phyloP scores from a whole-genome alignment of 1,140 invertebrate species.

The Brachionus paranguensis region DNA sequence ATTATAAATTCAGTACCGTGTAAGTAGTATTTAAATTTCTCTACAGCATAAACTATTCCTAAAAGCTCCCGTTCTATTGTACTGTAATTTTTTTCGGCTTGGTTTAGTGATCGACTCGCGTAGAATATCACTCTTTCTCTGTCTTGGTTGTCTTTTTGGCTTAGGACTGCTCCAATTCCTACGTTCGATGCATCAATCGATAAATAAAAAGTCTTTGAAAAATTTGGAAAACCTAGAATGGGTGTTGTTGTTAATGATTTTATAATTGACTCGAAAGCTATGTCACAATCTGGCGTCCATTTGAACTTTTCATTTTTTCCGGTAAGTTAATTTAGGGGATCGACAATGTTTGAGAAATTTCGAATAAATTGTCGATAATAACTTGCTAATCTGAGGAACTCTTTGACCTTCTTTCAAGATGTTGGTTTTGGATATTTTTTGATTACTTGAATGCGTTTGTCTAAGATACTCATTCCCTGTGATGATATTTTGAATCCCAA shows the following conservation, averaged over 20 bases:
- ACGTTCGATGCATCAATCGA: no score
- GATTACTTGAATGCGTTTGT: conserved; percentile 41
- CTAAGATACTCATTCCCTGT: neutral
- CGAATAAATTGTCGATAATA: conserved; percentile 47
- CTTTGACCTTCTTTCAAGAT: conserved; percentile 42
- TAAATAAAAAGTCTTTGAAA: no score
- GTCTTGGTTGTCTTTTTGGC: no score
- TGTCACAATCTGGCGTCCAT: conserved; percentile 42
- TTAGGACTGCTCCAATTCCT: no score
- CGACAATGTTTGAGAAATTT: conserved; percentile 44
- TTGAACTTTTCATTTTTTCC: conserved; percentile 43
- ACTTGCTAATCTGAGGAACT: conserved; percentile 46
- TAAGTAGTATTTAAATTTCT: no score
- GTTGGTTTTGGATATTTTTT: conserved; percentile 45
- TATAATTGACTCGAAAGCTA: conserved; percentile 46
- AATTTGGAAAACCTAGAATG: no score
- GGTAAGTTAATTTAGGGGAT: conserved; percentile 46
- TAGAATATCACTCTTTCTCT: no score
- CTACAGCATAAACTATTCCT: no score
- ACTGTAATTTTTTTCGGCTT: no score
- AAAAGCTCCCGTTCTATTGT: no score
- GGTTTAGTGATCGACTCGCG: no score
- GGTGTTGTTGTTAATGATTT: neutral
- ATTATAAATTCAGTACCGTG: no score
- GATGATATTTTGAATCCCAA: neutral